Percentiles rank a stretch among this genome's conserved stretches.
phyloP scores from a whole-genome alignment of 2,113 vertebrate species.

The Percopsis transmontana region DNA sequence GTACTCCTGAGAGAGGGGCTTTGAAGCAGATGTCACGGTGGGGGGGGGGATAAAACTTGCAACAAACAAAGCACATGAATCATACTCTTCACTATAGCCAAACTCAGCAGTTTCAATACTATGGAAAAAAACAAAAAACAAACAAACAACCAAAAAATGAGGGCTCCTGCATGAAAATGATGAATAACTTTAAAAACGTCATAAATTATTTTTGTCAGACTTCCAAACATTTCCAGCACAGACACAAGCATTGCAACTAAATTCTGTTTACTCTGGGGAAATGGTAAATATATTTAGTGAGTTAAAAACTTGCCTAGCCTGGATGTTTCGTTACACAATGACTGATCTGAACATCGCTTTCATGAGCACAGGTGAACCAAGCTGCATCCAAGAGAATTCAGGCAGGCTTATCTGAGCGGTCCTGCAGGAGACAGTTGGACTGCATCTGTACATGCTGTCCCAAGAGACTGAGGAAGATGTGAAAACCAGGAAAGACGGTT shows the following conservation, averaged over 20 bases:
- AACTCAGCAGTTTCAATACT: constrained; percentile 83
- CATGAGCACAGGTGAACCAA: constrained; percentile 56
- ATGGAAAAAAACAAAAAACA: constrained; percentile 73
- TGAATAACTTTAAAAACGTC: constrained; percentile 81
- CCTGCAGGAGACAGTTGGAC: constrained; percentile 63
- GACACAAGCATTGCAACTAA: constrained; percentile 68
- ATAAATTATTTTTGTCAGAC: constrained; percentile 80
- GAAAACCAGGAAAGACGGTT: constrained; percentile 66
- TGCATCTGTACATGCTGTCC: constrained; percentile 53
- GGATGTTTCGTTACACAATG: constrained; percentile 63
- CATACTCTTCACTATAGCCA: constrained; percentile 77
- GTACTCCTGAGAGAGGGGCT: constrained; percentile 58
- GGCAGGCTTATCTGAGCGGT: constrained; percentile 67
- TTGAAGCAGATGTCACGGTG: constrained; percentile 56
- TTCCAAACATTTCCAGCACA: constrained; percentile 81
- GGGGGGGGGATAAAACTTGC: constrained; percentile 71
- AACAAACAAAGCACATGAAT: constrained; percentile 81
- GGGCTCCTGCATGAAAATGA: constrained; percentile 78
- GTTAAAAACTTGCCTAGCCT: constrained; percentile 68
- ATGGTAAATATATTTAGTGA: constrained; percentile 66
- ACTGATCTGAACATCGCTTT: constrained; percentile 60
- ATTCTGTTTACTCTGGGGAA: constrained; percentile 75
- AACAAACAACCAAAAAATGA: constrained; percentile 64
- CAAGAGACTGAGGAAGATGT: constrained; percentile 44
- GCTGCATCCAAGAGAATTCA: constrained; percentile 56